phyloP scores from a whole-genome alignment of 2,113 vertebrate genomes.

The Cyrtonyx montezumae region DNA sequence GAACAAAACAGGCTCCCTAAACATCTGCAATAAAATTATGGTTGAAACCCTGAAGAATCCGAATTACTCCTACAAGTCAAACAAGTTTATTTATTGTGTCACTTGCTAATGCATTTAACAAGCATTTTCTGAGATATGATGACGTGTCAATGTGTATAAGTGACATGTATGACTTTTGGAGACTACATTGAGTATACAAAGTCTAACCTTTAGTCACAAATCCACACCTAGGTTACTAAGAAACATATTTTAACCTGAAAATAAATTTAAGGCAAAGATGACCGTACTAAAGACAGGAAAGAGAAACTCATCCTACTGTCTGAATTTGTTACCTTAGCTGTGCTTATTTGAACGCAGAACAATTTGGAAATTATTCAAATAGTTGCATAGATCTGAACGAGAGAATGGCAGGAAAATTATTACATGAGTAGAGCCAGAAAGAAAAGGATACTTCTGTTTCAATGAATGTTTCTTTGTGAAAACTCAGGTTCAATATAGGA shows the following conservation, averaged over 20 bases:
- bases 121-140: not conserved
- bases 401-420: not conserved
- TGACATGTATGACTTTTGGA: rapidly evolving
- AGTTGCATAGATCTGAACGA: not conserved
- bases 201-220: not conserved
- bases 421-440: not conserved
- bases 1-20: not conserved
- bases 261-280: not conserved
- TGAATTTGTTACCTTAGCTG: not conserved
- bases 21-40: not conserved
- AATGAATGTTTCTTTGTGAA: not conserved
- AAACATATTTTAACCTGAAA: not conserved
- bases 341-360: not conserved
- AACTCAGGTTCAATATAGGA: not conserved
- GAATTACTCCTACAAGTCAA: not conserved
- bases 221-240: not conserved
- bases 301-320: not conserved
- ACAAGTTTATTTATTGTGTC: not conserved
- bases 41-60: not conserved
- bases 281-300: not conserved
- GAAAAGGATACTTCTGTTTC: not conserved
- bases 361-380: not conserved
- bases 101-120: not conserved
- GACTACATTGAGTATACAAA: not conserved
- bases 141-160: not conserved